Conservation (phyloP, 2,888 invertebrate genomes). For the Pandemis cinnamomeana region DNA sequence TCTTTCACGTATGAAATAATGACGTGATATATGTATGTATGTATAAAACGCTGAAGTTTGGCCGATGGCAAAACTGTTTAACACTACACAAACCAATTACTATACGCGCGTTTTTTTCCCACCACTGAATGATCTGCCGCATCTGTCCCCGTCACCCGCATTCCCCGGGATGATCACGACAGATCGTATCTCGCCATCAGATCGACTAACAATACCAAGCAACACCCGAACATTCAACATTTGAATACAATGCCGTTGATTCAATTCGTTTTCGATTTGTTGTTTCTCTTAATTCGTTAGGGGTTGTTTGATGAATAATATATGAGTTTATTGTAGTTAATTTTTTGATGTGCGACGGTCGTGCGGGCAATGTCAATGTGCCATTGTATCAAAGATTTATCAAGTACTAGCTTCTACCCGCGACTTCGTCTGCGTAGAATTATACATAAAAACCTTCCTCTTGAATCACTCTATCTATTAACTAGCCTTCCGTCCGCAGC, state of each 20-base stretch:
- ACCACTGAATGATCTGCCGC: conserved; percentile 5
- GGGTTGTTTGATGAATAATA: conserved; percentile 39
- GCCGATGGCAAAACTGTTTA: no score
- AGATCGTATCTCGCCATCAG: conserved; percentile 35
- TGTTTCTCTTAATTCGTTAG: conserved; percentile 41
- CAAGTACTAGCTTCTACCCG: no score
- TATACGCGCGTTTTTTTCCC: not conserved
- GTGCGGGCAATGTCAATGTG: not conserved
- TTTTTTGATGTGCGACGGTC: conserved; percentile 16
- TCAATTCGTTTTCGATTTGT: conserved; percentile 39
- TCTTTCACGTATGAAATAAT: no score
- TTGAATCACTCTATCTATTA: no score
- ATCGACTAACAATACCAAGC: conserved; percentile 23
- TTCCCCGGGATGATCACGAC: conserved; percentile 33
- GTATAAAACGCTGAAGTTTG: no score
- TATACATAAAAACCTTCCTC: no score
- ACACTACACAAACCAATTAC: no score
- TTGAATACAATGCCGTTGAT: conserved; percentile 40
- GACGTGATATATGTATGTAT: no score
- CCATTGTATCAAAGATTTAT: no score
- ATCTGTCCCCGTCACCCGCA: conserved; percentile 32
- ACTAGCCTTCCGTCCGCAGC: no score
- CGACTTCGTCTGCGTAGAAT: no score
- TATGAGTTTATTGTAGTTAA: conserved; percentile 31
- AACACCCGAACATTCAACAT: conserved; percentile 31